phyloP scores from a whole-genome alignment of 2,888 invertebrate genomes.

The Drosophila infuscata region DNA sequence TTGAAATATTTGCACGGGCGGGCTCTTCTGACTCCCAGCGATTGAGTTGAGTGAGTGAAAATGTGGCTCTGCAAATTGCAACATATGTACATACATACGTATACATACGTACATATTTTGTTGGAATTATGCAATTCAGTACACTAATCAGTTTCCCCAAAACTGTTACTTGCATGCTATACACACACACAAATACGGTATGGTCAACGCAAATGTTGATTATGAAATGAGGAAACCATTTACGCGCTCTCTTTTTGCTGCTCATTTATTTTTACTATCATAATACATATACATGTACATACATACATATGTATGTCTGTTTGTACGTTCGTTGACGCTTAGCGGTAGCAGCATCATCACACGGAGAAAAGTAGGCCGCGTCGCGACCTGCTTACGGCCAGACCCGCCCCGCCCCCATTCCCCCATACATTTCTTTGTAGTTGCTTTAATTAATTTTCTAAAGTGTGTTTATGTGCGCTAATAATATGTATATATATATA shows the following conservation, averaged over 20 bases:
- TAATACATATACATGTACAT: conserved; percentile 6
- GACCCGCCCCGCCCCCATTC: conserved; percentile 2
- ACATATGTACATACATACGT: conserved; percentile 4
- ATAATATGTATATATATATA: background rate
- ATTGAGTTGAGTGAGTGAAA: conserved; percentile 22
- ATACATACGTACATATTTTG: too few species aligned
- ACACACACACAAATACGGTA: conserved; percentile 23
- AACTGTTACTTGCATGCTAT: conserved; percentile 11
- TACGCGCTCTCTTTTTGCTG: conserved; percentile 44
- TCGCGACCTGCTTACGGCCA: conserved; percentile 66
- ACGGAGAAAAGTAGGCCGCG: conserved; percentile 65
- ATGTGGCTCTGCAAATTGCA: conserved; percentile 37
- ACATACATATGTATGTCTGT: background rate
- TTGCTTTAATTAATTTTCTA: conserved; percentile 72
- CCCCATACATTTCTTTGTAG: conserved; percentile 31
- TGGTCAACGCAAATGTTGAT: conserved; percentile 62
- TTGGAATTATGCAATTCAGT: conserved; percentile 40
- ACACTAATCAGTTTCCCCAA: conserved; percentile 59
- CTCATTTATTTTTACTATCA: conserved; percentile 61
- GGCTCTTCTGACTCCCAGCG: conserved; percentile 30
- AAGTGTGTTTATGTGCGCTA: conserved; percentile 59
- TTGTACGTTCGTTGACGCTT: conserved; percentile 26
- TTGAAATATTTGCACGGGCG: conserved; percentile 51
- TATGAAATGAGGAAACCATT: conserved; percentile 77
- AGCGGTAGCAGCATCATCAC: conserved; percentile 53